phyloP scores from a whole-genome alignment of 2,888 invertebrate genomes.

The Pedicia rivosa region DNA sequence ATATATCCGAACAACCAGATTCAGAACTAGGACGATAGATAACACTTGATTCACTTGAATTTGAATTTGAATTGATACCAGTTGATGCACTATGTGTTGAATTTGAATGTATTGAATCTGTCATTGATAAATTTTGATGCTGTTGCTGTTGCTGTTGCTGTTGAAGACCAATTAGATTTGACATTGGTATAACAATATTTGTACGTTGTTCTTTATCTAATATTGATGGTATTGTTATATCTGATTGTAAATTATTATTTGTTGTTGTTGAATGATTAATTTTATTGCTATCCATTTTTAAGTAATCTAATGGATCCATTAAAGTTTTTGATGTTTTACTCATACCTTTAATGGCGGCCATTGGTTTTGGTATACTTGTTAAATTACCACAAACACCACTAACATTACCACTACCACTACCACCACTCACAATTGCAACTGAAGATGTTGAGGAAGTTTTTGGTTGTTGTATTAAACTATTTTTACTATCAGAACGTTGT shows the following conservation, averaged over 20 bases:
- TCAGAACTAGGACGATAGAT: slow-evolving; percentile 59
- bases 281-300: slow-evolving; percentile 11
- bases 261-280: slow-evolving; percentile 3
- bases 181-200: slow-evolving; percentile 20
- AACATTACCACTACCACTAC: slow-evolving; percentile 37
- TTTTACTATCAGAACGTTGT: slow-evolving; percentile 15
- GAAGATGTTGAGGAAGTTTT: slow-evolving; percentile 13
- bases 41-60: slow-evolving; percentile 56
- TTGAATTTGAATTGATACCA: slow-evolving; percentile 43
- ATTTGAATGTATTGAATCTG: slow-evolving; percentile 45
- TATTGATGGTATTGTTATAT: slow-evolving; percentile 14
- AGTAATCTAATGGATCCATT: slow-evolving; percentile 10
- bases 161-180: slow-evolving; percentile 8
- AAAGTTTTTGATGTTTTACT: slow-evolving; percentile 42
- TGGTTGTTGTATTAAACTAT: slow-evolving; percentile 10
- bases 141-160: slow-evolving; percentile 13
- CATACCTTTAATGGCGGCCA: slow-evolving; percentile 81
- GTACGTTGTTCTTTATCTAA: slow-evolving; percentile 10
- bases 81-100: slow-evolving; percentile 43
- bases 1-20: slow-evolving; percentile 37
- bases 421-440: slow-evolving; percentile 22
- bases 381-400: slow-evolving; percentile 42
- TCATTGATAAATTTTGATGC: slow-evolving; percentile 39
- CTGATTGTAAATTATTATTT: slow-evolving; percentile 12
- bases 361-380: slow-evolving; percentile 87